Evolutionary conservation across 2,888 invertebrate species (phyloP), one percentile per base, ranked within the genome.

Genomic region (Andrena marginata): DNA sequence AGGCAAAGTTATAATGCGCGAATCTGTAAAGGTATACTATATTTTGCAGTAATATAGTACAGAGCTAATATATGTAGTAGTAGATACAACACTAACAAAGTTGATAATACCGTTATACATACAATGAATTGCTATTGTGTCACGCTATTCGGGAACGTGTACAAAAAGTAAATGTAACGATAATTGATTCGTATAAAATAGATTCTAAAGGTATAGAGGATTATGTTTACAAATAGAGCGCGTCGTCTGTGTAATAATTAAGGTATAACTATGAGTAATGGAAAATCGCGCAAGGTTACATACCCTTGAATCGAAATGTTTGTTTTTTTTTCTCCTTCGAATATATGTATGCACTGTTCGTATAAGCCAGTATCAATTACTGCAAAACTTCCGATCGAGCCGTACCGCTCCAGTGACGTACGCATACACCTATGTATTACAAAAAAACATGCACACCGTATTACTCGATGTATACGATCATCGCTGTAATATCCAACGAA

Each of bases 101-200:
- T 8, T 62, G 48, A 56, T 75, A 62, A 67, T 71, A 29, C 31
- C 42, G 20, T 33, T 51, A 23, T 6, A 33, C 51, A 48, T 70
- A 70, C 65, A 67, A n/a, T 56, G 51, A 67, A 42, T 54, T 54
- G 65, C 65, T 67, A 82, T 62, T 67, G 23, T 59, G 49, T 69
- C 74, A 51, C 42, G 20, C 26, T 73, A 65, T 51, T 74, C 26
- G 59, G 51, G 74, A 51, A 69, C 67, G 62, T 74, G 33, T 70
- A 74, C 49, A 73, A 73, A 81, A 81, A 56, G 49, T 68, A 80
- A 81, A 48, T 54, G 49, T 49, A 64, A 78, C 35, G 23, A 26
- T 35, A 62, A 68, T 48, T 31, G 42, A 8, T 70, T 56, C 49
- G 49, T 72, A 80, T 68, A 80, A 68, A 72, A 72, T 29, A 49